Evolutionary conservation across 1,140 invertebrate genomes (phyloP).

Genomic region (Probaryconus sp.): DNA sequence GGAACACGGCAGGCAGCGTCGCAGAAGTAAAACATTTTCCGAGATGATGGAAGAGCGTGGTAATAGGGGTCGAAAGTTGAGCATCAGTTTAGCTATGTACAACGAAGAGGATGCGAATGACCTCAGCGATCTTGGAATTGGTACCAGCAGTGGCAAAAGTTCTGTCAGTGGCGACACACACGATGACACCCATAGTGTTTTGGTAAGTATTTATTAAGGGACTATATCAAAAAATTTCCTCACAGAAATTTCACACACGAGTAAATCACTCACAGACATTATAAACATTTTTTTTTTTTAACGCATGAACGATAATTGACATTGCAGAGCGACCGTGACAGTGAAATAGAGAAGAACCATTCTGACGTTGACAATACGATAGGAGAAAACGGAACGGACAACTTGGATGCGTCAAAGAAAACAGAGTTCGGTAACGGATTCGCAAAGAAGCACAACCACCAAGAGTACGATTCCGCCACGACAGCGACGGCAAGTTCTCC

Average conservation of each 20-base stretch:
- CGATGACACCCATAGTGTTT: slow-evolving; percentile 84
- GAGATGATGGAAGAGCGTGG: slow-evolving; percentile 95
- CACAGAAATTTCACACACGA: too few relatives aligned
- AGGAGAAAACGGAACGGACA: slow-evolving; percentile 70
- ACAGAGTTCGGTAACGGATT: slow-evolving; percentile 73
- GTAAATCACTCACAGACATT: too few relatives aligned
- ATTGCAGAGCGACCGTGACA: slow-evolving; percentile 82
- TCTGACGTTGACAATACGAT: slow-evolving; percentile 80
- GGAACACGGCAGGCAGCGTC: slow-evolving; percentile 84
- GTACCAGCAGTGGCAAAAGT: slow-evolving; percentile 85
- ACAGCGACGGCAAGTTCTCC: slow-evolving; percentile 81
- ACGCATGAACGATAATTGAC: slow-evolving; percentile 2
- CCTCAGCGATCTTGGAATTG: slow-evolving; percentile 88
- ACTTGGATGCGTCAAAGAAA: slow-evolving; percentile 68
- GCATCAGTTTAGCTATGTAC: slow-evolving; percentile 83
- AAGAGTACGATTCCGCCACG: slow-evolving; percentile 81
- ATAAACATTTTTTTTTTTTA: too few relatives aligned
- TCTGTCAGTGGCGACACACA: slow-evolving; percentile 86
- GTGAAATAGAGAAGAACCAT: slow-evolving; percentile 82
- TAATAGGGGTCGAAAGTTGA: slow-evolving; percentile 78
- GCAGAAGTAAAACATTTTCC: slow-evolving; percentile 93
- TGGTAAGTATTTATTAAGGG: slow-evolving; percentile 77
- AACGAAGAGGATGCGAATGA: slow-evolving; percentile 89
- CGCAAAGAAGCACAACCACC: slow-evolving; percentile 50
- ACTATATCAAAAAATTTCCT: not conserved